Percentiles rank a stretch among this genome's conserved stretches.
Evolutionary conservation across 2,113 vertebrate genomes (phyloP).

Genomic region (Lagopus muta): DNA sequence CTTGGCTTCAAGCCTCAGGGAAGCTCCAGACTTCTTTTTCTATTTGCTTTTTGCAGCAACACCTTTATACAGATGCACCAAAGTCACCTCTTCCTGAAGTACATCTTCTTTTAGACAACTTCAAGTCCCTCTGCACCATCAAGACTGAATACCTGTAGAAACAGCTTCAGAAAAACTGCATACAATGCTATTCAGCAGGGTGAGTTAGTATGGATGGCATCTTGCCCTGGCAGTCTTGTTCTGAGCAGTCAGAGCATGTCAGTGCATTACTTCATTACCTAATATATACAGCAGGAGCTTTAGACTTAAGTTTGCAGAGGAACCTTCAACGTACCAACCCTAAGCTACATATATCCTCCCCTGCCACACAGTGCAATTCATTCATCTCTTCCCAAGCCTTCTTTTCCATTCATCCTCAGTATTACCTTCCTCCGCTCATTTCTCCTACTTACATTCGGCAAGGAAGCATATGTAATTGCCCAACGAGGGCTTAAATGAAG

Average conservation of each 20-base stretch:
- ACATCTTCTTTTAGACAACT: constrained; percentile 36
- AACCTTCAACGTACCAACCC: constrained; percentile 7
- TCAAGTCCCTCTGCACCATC: constrained; percentile 12
- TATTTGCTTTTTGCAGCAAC: constrained; percentile 29
- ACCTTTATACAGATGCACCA: constrained; percentile 26
- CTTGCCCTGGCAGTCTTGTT: constrained; percentile 54
- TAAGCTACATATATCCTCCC: background rate
- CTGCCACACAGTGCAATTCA: background rate
- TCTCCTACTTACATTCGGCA: constrained; percentile 14
- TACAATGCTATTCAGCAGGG: background rate
- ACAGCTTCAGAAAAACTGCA: constrained; percentile 30
- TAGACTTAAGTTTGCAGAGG: background rate
- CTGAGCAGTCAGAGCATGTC: constrained; percentile 55
- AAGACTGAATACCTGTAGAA: constrained; percentile 16
- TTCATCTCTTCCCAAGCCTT: constrained; percentile 19
- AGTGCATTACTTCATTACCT: constrained; percentile 29
- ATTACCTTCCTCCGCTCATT: background rate
- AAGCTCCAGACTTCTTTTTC: constrained; percentile 29
- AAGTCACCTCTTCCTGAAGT: constrained; percentile 51
- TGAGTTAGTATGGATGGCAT: constrained; percentile 57
- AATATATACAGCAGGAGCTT: constrained; percentile 44
- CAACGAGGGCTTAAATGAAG: background rate
- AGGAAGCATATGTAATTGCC: constrained; percentile 6
- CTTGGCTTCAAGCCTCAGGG: constrained; percentile 52
- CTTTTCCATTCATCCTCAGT: background rate